These are phyloP conservation scores for Anableps anableps DNA, from an alignment of 2,797 vertebrate species.

Conservation along the genomic window DNA sequence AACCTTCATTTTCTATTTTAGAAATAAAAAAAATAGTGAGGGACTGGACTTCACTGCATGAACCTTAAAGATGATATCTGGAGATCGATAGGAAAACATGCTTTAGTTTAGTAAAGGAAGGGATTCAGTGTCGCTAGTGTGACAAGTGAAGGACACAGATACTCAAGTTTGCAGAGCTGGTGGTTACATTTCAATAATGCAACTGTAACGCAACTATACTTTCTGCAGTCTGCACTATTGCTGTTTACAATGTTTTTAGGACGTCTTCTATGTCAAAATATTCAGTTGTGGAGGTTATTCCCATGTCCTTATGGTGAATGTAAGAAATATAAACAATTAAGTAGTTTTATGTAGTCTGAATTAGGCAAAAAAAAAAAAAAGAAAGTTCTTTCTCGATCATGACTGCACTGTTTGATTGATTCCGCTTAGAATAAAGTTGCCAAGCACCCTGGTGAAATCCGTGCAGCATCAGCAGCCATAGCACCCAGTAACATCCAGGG, in stretches of 20 bases:
- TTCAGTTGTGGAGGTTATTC: neutral
- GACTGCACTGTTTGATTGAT: neutral
- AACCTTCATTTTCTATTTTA: conserved; percentile 1
- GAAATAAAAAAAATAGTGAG: conserved; percentile 1
- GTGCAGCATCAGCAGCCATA: neutral
- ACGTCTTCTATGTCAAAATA: neutral
- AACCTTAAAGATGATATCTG: conserved; percentile 26
- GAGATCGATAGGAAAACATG: conserved; percentile 29
- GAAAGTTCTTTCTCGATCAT: neutral
- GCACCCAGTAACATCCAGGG: conserved; percentile 16
- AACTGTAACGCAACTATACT: neutral
- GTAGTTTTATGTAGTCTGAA: neutral
- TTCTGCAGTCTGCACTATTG: neutral
- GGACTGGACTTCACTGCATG: conserved; percentile 7
- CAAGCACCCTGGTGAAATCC: conserved; percentile 17
- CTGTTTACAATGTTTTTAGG: neutral
- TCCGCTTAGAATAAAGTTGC: neutral
- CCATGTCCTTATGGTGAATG: neutral
- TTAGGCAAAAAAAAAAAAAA: neutral
- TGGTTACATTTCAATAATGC: conserved; percentile 1
- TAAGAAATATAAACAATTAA: neutral
- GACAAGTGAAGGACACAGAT: conserved; percentile 15
- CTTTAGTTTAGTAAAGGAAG: neutral
- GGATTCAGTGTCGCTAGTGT: conserved; percentile 9
- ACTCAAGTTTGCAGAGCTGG: conserved; percentile 11